These are phyloP conservation scores for Dermatemys mawii DNA, from an alignment of 2,113 vertebrate species.

Conservation along the genomic window DNA sequence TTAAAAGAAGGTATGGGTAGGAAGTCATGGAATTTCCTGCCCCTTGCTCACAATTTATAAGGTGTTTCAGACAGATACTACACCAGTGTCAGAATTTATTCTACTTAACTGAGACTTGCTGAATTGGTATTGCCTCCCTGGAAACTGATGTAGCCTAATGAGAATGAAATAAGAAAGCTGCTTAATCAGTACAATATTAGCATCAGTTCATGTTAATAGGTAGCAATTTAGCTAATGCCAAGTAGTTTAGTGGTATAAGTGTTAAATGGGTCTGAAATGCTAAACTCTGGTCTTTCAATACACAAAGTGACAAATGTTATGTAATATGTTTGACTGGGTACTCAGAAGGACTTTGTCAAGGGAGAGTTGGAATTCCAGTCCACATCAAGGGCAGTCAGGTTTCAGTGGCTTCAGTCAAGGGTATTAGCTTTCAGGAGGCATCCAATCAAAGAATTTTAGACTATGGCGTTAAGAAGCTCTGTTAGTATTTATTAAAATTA, in stretches of 20 bases:
- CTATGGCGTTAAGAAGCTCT: conserved; percentile 21
- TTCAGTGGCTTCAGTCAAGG: not conserved
- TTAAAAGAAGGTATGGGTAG: not conserved
- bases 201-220: not conserved
- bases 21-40: not conserved
- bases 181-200: not conserved
- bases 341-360: not conserved
- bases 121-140: not conserved
- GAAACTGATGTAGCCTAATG: not conserved
- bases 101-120: not conserved
- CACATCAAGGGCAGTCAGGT: conserved; percentile 17
- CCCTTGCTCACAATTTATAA: not conserved
- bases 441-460: conserved; percentile 35
- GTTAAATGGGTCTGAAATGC: not conserved
- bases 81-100: not conserved
- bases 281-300: not conserved
- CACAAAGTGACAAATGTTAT: not conserved
- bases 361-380: not conserved
- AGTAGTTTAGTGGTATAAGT: not conserved
- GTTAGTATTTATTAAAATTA: conserved; percentile 70
- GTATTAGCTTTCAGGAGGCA: not conserved
- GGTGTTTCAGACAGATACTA: not conserved
- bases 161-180: not conserved
- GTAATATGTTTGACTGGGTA: not conserved
- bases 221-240: not conserved